A percentile compares a stretch with the other conserved stretches of the same genome.
These are phyloP conservation scores for Drosophila fungiperda DNA, from an alignment of 2,888 invertebrate species.

Conservation along the genomic window DNA sequence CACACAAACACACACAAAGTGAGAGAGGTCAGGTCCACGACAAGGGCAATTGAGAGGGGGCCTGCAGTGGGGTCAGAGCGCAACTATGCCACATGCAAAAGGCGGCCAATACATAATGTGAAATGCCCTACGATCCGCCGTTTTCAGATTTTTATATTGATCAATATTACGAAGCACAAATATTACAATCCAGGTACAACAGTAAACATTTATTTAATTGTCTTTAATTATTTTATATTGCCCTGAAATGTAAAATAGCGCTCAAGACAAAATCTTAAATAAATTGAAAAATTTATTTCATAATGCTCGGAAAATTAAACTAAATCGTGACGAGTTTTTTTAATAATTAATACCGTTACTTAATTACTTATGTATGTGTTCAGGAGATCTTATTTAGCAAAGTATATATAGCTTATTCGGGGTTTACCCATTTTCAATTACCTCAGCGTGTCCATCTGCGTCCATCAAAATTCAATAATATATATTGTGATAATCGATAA, in stretches of 20 bases:
- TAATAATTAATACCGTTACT: neutral
- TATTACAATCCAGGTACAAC: neutral
- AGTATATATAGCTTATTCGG: neutral
- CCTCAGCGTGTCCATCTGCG: neutral
- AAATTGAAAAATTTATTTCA: neutral
- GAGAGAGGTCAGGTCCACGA: slow-evolving; percentile 12
- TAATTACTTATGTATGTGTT: too few relatives aligned
- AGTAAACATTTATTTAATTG: neutral
- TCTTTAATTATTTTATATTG: neutral
- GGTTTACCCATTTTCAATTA: neutral
- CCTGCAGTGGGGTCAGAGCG: neutral
- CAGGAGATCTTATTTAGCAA: neutral
- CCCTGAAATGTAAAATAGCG: neutral
- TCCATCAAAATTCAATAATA: neutral
- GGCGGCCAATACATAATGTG: slow-evolving; percentile 52
- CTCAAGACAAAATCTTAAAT: too few relatives aligned
- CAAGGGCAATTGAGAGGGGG: slow-evolving; percentile 13
- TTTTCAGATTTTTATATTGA: neutral
- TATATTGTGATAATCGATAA: neutral
- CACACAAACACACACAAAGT: neutral
- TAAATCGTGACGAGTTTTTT: neutral
- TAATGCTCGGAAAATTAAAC: neutral
- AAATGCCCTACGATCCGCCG: slow-evolving; percentile 47
- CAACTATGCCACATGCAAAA: slow-evolving; percentile 52
- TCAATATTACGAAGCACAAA: neutral